Base-by-base conservation (phyloP, 2,888 invertebrate genomes). In the Dynastes tityus region DNA sequence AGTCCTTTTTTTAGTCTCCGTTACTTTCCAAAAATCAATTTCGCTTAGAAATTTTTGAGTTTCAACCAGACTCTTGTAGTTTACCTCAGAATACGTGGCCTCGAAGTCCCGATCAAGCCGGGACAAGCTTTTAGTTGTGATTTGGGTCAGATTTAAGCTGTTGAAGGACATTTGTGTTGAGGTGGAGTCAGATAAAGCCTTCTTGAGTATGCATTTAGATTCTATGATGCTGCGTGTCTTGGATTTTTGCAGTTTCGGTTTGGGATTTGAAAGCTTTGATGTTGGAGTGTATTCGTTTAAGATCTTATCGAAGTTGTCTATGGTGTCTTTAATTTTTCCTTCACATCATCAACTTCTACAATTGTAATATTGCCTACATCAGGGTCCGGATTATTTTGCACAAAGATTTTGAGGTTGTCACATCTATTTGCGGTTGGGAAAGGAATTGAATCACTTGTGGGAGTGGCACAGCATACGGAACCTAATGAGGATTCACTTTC, bases 221-320 rank as follows among this genome's bases (percentile, higher is more conserved):
- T 93, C 93, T 76, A 93, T 93, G 79, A 93, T 93, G 84, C 92
- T 92, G 86, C 93, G 93, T 82, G 94, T 94, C 85, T 93, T 93
- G 0, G 94, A 92, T 86, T 94, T 94, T 84, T 93, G 91, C 82
- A 94, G 87, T 87, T 91, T 92, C 65, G 92, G 92, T 71, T 91
- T 90, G 83, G 82, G 84, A 0, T 16, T 16, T 0, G 85, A 63
- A 49, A 16, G 65, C 13, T 81, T 79, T 88, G 86, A 80, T 89
- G 90, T 82, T 81, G 83, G 64, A 51, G 80, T 84, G 82, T 89
- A 91, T 75, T 91, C 91, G 40, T 87, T 87, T 6, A 91, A 80
- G 81, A 91, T 91, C 83, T 89, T 90, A 83, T 91, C 91, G 80
- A 91, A 91, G 82, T 89, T 91, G 76, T 90, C 89, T 58, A 91